These are phyloP conservation scores for Orius insidiosus DNA, from an alignment of 1,140 invertebrate species.

Conservation along the genomic window DNA sequence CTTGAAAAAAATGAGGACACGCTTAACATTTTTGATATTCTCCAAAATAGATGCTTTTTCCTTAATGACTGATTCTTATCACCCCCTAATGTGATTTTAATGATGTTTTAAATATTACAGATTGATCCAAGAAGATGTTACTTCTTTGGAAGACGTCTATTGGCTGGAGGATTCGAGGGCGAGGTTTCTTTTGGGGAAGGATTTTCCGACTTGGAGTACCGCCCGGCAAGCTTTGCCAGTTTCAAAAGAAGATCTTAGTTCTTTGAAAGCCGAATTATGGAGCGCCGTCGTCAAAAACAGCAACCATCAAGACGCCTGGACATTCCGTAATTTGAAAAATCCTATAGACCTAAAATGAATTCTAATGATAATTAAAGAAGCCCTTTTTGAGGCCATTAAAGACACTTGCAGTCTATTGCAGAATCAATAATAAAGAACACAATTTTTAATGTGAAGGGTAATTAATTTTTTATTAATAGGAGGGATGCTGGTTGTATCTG, in stretches of 20 bases:
- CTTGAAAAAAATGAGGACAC: too few relatives aligned
- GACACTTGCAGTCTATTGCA: too few relatives aligned
- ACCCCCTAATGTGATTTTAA: not conserved
- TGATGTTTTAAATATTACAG: conserved; percentile 26
- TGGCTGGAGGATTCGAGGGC: conserved; percentile 67
- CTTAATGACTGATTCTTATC: not conserved
- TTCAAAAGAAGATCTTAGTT: conserved; percentile 55
- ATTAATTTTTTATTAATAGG: conserved; percentile 29
- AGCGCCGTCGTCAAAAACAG: conserved; percentile 69
- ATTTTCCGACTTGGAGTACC: conserved; percentile 57
- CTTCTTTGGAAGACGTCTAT: conserved; percentile 69
- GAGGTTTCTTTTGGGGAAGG: conserved; percentile 53
- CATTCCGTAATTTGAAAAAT: conserved; percentile 57
- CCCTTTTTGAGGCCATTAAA: too few relatives aligned
- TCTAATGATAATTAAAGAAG: too few relatives aligned
- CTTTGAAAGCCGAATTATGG: conserved; percentile 67
- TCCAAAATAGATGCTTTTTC: too few relatives aligned
- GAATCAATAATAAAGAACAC: too few relatives aligned
- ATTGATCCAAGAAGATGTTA: conserved; percentile 58
- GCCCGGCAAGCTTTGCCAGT: conserved; percentile 60
- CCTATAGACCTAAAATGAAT: too few relatives aligned
- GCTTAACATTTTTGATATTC: too few relatives aligned
- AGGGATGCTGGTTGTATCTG: conserved; percentile 70
- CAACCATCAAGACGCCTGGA: conserved; percentile 74
- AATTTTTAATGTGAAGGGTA: not conserved